Conservation (phyloP, 2,888 invertebrate species). For the Thymelicus lineola region DNA sequence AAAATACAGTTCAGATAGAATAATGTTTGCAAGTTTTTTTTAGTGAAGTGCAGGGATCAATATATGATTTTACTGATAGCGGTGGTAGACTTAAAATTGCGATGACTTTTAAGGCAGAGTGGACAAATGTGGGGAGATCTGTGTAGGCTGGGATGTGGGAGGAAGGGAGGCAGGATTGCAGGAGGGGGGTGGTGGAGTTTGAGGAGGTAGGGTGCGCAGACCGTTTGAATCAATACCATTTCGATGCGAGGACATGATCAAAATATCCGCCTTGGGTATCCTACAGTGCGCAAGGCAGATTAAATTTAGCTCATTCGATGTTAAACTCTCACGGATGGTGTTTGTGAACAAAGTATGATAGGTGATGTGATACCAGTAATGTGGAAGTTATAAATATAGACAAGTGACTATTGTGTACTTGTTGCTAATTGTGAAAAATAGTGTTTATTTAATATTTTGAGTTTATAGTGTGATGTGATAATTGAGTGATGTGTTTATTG, state of each 20-base stretch:
- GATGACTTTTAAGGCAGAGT: background rate
- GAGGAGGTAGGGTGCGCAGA: background rate
- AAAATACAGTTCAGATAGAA: too few species aligned
- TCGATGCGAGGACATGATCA: background rate
- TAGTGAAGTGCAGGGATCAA: too few species aligned
- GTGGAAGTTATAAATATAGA: too few species aligned
- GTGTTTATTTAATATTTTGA: too few species aligned
- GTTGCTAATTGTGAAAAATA: too few species aligned
- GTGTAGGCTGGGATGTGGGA: background rate
- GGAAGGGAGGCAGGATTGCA: background rate
- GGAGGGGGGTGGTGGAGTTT: background rate
- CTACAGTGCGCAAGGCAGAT: background rate
- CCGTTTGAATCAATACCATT: background rate
- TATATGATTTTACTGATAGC: too few species aligned
- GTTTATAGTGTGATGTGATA: too few species aligned
- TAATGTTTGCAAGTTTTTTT: too few species aligned
- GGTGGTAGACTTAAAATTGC: too few species aligned
- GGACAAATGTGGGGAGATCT: background rate
- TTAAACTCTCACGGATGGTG: background rate
- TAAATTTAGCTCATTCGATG: background rate
- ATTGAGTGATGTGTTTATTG: too few species aligned
- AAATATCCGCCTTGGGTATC: background rate
- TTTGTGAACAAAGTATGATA: background rate
- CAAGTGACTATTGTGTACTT: too few species aligned
- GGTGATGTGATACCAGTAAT: background rate